Percentiles rank a stretch among this genome's conserved stretches.
Evolutionary conservation across 2,113 vertebrate genomes (phyloP).

Genomic region (Pelvicachromis taeniatus): DNA sequence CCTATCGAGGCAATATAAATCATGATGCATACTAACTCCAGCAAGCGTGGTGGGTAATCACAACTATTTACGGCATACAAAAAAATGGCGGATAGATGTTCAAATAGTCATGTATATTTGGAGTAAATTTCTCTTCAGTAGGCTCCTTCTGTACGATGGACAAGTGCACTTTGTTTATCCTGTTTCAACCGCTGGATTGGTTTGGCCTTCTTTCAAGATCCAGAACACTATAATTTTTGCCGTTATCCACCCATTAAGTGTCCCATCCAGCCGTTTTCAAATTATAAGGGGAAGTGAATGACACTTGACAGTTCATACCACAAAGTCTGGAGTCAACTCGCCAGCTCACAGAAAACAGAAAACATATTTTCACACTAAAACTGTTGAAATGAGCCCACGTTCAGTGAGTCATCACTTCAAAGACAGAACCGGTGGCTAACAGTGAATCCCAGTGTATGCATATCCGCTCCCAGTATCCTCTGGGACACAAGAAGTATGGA

Average conservation of each 20-base stretch:
- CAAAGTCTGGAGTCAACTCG: background rate
- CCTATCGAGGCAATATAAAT: background rate
- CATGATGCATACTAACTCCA: background rate
- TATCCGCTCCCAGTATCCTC: background rate
- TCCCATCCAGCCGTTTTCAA: background rate
- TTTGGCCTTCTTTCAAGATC: slow-evolving; percentile 20
- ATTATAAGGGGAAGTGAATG: background rate
- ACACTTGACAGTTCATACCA: background rate
- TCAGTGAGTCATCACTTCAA: background rate
- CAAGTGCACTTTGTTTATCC: slow-evolving; percentile 6
- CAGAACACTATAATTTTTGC: slow-evolving; percentile 11
- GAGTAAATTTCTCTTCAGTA: background rate
- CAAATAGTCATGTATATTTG: background rate
- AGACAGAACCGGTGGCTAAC: background rate
- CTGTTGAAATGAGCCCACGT: background rate
- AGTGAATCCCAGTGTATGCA: background rate
- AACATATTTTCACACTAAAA: background rate
- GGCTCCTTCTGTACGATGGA: background rate
- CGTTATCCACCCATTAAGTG: background rate
- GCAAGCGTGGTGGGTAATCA: background rate
- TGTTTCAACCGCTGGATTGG: slow-evolving; percentile 5
- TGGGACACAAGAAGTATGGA: background rate
- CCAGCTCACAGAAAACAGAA: background rate
- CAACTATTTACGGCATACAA: background rate
- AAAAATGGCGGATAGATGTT: background rate